These are phyloP conservation scores for Caiman crocodilus DNA, from an alignment of 2,797 vertebrate genomes.

Conservation along the genomic window DNA sequence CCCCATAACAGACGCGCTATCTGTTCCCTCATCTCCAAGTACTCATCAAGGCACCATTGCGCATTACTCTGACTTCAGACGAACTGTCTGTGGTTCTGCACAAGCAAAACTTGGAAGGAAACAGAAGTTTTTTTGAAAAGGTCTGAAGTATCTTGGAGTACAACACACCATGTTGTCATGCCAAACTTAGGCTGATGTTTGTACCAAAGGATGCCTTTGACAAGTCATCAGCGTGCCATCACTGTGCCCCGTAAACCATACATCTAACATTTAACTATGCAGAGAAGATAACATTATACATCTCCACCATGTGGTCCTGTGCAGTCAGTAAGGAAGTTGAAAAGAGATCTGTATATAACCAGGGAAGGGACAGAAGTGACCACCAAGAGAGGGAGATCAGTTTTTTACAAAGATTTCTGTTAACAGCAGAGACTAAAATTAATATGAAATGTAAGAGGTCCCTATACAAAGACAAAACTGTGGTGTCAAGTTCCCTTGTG, in stretches of 20 bases:
- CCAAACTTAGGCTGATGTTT: background rate
- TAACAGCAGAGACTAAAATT: background rate
- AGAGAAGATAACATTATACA: background rate
- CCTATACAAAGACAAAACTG: background rate
- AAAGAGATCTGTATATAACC: background rate
- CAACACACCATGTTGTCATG: background rate
- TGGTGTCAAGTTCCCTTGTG: background rate
- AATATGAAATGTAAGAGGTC: background rate
- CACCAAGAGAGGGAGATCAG: too few species aligned
- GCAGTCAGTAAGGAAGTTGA: background rate
- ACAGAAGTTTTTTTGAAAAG: background rate
- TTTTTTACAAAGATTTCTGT: background rate
- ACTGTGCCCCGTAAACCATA: background rate
- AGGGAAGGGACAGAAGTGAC: background rate
- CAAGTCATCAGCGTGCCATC: background rate
- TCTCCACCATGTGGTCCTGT: constrained; percentile 6
- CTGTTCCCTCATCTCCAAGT: background rate
- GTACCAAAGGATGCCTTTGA: background rate
- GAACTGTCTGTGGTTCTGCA: background rate
- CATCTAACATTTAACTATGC: too few species aligned
- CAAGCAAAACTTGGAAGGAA: background rate
- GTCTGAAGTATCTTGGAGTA: background rate
- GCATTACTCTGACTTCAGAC: background rate
- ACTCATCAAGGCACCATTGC: background rate
- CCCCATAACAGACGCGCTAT: too few species aligned